These are phyloP conservation scores for Sebastes cheni DNA, from an alignment of 2,797 vertebrate species.

Conservation along the genomic window DNA sequence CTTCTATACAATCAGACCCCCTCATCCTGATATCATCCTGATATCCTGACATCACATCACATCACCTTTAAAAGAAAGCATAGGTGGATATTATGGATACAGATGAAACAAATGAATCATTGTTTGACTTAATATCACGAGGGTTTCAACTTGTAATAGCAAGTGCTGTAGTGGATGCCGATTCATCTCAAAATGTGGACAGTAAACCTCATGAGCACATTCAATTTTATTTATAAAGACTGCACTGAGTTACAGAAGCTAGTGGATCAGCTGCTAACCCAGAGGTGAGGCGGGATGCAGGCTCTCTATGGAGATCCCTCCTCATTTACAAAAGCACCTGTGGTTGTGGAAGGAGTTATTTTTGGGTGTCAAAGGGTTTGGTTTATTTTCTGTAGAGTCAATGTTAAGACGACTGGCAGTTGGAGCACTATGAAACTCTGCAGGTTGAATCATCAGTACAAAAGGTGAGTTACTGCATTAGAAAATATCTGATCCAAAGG, in stretches of 20 bases:
- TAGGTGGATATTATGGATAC: background rate
- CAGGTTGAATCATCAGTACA: background rate
- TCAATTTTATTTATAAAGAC: background rate
- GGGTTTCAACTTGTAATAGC: background rate
- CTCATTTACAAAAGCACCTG: background rate
- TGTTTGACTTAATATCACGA: background rate
- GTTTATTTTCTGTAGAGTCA: background rate
- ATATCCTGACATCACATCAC: too few species aligned
- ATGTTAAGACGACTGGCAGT: background rate
- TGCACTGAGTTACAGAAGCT: background rate
- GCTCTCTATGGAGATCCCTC: background rate
- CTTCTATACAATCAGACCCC: too few species aligned
- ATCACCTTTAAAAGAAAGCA: background rate
- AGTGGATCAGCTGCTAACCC: background rate
- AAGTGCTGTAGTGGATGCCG: background rate
- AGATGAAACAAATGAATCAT: background rate
- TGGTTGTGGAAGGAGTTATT: background rate
- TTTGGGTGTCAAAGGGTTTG: background rate
- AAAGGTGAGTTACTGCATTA: background rate
- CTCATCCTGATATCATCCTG: too few species aligned
- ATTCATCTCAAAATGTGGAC: background rate
- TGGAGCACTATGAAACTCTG: background rate
- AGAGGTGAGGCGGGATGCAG: background rate
- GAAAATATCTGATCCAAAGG: background rate
- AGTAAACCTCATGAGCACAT: background rate